Percentiles rank a stretch among this genome's conserved stretches.
These are phyloP conservation scores for Actenoides hombroni DNA, from an alignment of 2,113 vertebrate species.

Conservation along the genomic window DNA sequence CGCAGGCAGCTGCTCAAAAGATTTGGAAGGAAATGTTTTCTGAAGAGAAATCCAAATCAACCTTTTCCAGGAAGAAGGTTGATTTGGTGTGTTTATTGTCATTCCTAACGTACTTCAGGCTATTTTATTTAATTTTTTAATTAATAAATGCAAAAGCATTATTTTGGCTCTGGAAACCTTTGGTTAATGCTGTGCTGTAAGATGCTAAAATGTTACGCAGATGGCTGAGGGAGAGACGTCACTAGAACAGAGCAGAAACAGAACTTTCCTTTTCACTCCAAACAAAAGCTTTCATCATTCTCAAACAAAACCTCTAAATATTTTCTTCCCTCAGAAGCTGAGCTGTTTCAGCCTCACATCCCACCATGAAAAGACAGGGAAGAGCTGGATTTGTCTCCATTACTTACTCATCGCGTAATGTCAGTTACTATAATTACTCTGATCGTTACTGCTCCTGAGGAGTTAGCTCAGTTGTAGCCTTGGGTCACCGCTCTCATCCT, in stretches of 20 bases:
- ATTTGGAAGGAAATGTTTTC: background rate
- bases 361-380: background rate
- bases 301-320: background rate
- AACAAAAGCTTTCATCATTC: background rate
- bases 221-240: background rate
- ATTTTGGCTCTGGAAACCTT: background rate
- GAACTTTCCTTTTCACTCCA: slow-evolving; percentile 14
- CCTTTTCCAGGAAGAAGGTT: background rate
- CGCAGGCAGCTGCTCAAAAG: background rate
- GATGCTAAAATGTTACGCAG: background rate
- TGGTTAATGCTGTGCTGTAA: background rate
- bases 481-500: background rate
- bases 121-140: background rate
- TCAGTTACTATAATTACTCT: background rate
- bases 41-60: background rate
- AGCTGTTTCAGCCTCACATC: background rate
- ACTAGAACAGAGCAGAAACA: background rate
- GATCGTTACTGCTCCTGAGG: background rate
- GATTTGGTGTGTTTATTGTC: background rate
- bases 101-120: background rate
- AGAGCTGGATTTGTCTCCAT: background rate
- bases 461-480: background rate
- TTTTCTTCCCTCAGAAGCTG: slow-evolving; percentile 5
- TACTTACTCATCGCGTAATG: background rate
- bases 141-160: background rate